Conservation (phyloP, 2,888 invertebrate genomes). For the Melieria crassipennis region DNA sequence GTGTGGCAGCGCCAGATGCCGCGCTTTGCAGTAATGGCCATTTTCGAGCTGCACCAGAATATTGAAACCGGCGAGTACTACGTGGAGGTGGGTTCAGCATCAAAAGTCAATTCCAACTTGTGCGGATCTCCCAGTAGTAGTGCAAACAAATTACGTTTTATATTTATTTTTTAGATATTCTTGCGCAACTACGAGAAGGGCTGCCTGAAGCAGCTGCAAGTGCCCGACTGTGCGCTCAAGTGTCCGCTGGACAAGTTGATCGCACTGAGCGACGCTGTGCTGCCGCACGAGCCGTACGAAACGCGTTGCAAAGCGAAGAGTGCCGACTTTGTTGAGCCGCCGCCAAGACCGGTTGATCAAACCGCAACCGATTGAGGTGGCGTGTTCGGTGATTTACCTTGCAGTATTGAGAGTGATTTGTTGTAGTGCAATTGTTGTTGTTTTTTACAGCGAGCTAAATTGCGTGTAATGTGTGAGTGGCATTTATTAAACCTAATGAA, state of each 20-base stretch:
- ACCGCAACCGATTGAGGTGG: neutral
- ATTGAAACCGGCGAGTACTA: conserved; percentile 66
- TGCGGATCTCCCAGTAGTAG: neutral
- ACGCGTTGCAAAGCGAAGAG: conserved; percentile 70
- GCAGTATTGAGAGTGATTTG: too few species aligned
- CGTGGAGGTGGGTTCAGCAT: conserved; percentile 56
- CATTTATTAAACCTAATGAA: too few species aligned
- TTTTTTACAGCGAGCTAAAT: too few species aligned
- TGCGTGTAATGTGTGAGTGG: too few species aligned
- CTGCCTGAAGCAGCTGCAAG: conserved; percentile 67
- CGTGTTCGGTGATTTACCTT: too few species aligned
- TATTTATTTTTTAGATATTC: conserved; percentile 52
- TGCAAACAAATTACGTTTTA: neutral
- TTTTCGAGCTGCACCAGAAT: conserved; percentile 73
- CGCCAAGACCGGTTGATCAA: conserved; percentile 60
- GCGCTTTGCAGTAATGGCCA: conserved; percentile 71
- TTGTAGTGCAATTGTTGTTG: too few species aligned
- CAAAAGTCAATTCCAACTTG: neutral
- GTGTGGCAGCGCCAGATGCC: conserved; percentile 76
- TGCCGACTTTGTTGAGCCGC: conserved; percentile 68
- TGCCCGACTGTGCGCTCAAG: conserved; percentile 71
- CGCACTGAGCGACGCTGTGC: conserved; percentile 67
- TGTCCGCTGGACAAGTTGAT: conserved; percentile 72
- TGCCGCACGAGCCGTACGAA: conserved; percentile 68
- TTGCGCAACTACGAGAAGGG: conserved; percentile 68